A percentile compares a stretch with the other conserved stretches of the same genome.
Conservation (phyloP, 2,113 vertebrate species). For the Catharus minimus region DNA sequence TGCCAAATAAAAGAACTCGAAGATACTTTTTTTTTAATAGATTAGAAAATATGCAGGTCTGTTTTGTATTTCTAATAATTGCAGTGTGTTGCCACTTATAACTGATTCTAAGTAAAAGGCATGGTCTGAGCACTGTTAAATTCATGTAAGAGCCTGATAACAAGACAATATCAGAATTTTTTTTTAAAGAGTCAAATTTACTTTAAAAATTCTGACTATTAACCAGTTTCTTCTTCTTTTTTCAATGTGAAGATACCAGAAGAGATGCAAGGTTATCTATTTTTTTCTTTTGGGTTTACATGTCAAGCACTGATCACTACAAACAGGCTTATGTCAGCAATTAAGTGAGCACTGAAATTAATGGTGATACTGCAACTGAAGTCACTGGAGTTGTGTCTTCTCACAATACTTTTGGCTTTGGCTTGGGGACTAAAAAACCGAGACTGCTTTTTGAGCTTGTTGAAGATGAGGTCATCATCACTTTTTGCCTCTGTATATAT, state of each 20-base stretch:
- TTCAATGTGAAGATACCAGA: neutral
- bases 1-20: neutral
- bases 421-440: neutral
- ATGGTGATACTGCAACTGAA: neutral
- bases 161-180: neutral
- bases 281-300: neutral
- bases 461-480: slow-evolving; percentile 49
- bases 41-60: neutral
- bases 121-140: neutral
- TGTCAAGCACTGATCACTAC: neutral
- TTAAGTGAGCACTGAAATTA: neutral
- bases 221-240: neutral
- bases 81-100: neutral
- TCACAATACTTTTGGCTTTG: neutral
- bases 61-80: neutral
- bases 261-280: neutral
- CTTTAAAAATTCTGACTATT: neutral
- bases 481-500: slow-evolving; percentile 41
- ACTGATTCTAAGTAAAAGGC: neutral
- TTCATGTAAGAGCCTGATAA: neutral
- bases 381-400: neutral
- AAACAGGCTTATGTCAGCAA: neutral
- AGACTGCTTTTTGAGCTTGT: neutral
- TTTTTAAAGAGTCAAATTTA: neutral
- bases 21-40: neutral